Evolutionary conservation across 2,888 invertebrate species (phyloP).

Genomic region (Andrena praecox): DNA sequence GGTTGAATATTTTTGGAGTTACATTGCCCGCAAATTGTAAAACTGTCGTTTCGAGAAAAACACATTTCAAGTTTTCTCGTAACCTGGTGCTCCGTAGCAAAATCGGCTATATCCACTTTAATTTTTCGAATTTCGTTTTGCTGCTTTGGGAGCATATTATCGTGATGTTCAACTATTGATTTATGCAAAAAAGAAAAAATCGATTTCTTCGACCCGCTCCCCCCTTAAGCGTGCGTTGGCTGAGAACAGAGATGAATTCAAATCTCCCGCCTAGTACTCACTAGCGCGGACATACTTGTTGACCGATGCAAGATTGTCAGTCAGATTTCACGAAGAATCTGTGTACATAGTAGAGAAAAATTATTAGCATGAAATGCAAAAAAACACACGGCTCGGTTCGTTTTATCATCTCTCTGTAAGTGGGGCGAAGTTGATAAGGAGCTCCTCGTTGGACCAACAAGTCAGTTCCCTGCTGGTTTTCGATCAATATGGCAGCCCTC

Average conservation of each 20-base stretch:
- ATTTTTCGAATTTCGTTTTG: too few relatives aligned
- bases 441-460: slow-evolving; percentile 16
- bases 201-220: too few relatives aligned
- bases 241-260: background rate
- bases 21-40: too few relatives aligned
- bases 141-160: too few relatives aligned
- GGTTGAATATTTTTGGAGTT: too few relatives aligned
- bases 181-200: too few relatives aligned
- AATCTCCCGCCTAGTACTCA: slow-evolving; percentile 4
- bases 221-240: too few relatives aligned
- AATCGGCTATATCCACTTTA: too few relatives aligned
- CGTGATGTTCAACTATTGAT: too few relatives aligned
- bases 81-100: too few relatives aligned
- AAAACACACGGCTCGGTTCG: background rate
- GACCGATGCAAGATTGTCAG: background rate
- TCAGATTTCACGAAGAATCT: background rate
- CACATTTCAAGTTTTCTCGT: too few relatives aligned
- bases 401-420: background rate
- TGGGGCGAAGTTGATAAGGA: slow-evolving; percentile 14
- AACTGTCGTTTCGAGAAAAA: too few relatives aligned
- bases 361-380: background rate
- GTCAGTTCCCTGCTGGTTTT: slow-evolving; percentile 55
- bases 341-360: background rate
- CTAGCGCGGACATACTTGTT: background rate
- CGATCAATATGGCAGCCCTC: slow-evolving; percentile 74